Evolutionary conservation across 2,888 invertebrate genomes (phyloP), one percentile per base, ranked within the genome.

Genomic region (Iphiclides podalirius): DNA sequence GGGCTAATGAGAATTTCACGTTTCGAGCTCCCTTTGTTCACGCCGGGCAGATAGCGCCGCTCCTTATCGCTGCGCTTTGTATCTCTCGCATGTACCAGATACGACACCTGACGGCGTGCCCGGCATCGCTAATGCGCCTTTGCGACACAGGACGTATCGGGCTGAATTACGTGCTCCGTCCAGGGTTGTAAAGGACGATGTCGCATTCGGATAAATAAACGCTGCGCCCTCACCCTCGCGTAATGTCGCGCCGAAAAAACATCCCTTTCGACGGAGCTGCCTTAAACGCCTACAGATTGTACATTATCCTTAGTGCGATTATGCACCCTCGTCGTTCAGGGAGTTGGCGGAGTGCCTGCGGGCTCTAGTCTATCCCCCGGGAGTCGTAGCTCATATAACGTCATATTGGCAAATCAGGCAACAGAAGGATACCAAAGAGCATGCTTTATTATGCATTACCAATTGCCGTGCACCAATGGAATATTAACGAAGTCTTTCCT

Each of bases 201-300:
- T 72, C 73, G 77, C 72, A 77, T 77, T 76, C 73, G 66, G 78
- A 87, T 85, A 87, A 87, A 87, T 87, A 87, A 87, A 87, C 88
- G 86, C 83, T 86, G 85, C 86, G 85, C 88, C 88, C 88, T 88
- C 88, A 76, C 88, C 88, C 88, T 86, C 79, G 66, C 73, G 66
- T 6, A 20, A 79, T 84, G 79, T 80, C 74, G 80, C 74, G 76
- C 81, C 82, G 87, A 88, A 88, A 87, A 88, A 88, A 88, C 87
- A 87, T 88, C 87, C 88, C 88, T 88, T 87, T 85, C 79, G 77
- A 67, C 77, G 79, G 83, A 80, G 86, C 86, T 79, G 86, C 83
- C 87, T 88, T 88, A 88, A 88, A 88, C 86, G 88, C 86, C 88
- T 88, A 87, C 88, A 88, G 88, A 88, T 88, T 88, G 88, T 88